Conservation (phyloP, 2,888 invertebrate species). For the Ormyrus labotus region DNA sequence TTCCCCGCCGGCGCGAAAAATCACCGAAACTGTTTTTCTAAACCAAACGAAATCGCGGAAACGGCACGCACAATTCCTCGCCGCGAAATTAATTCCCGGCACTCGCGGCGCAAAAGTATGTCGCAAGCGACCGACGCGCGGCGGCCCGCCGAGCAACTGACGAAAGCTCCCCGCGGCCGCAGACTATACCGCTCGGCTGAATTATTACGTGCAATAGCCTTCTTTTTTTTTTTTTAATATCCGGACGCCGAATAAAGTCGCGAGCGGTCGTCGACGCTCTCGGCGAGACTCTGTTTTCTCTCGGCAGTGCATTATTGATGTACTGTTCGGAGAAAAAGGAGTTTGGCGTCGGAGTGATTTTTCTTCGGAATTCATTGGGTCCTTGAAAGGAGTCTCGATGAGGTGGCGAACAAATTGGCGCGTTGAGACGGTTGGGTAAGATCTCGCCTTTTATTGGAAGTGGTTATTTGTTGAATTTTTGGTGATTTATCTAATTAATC, state of each 20-base stretch:
- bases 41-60: slow-evolving; percentile 37
- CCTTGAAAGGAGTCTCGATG: too few relatives aligned
- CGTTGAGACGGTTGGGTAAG: too few relatives aligned
- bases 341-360: too few relatives aligned
- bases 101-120: slow-evolving; percentile 21
- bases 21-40: slow-evolving; percentile 34
- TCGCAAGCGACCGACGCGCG: slow-evolving; percentile 39
- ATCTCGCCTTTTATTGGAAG: too few relatives aligned
- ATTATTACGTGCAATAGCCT: slow-evolving; percentile 61
- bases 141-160: slow-evolving; percentile 49
- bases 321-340: neutral
- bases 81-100: slow-evolving; percentile 36
- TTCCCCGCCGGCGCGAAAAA: too few relatives aligned
- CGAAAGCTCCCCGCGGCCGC: slow-evolving; percentile 60
- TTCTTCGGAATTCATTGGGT: too few relatives aligned
- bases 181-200: slow-evolving; percentile 49
- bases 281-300: slow-evolving; percentile 8
- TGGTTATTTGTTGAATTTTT: too few relatives aligned
- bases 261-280: slow-evolving; percentile 1
- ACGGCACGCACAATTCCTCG: slow-evolving; percentile 34
- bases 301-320: slow-evolving; percentile 20
- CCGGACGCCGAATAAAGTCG: slow-evolving; percentile 15
- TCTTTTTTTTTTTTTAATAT: slow-evolving; percentile 27
- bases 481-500: too few relatives aligned
- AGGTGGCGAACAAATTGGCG: too few relatives aligned